Base-by-base conservation (phyloP, 2,797 vertebrate species). In the Helostoma temminkii region DNA sequence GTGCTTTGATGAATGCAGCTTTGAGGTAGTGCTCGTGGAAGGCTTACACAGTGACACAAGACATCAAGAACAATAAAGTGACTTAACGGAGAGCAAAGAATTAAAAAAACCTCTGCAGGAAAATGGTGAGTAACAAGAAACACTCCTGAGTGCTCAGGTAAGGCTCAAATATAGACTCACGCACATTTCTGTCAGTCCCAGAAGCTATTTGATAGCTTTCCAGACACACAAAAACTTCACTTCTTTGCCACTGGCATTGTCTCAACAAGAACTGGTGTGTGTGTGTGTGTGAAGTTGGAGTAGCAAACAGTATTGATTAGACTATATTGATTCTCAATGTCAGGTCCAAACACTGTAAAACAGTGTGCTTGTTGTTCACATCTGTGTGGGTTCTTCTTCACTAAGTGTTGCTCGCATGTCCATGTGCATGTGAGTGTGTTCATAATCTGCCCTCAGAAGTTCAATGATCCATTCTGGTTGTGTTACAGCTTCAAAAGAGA, bases 1-100 rank as follows among this genome's bases (percentile, higher is more conserved):
- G 74, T 78, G 76, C 83, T 79, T 81, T 90, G 89, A 93, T 89
- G 78, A 84, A 90, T 90, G 83, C 76, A 63, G 81, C 86, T 78
- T 64, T 47, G 71, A n/a, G 67, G 85, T 74, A 56, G 57, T 1
- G 49, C 74, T 74, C 48, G 72, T 30, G 59, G 69, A 67, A 52
- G 30, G 25, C 55, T 78, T 19, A 24, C 39, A 56, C 36, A 6
- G 43, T 2, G 65, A 60, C 24, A 6, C 43, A 9, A 30, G 66
- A 24, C 63, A 36, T 10, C 32, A 55, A 70, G 37, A 54, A 46
- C 57, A 64, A 74, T 24, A 60, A 78, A 58, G n/a, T 9, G 2
- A 41, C 6, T 46, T 32, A 59, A 59, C 49, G 18, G 21, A 52
- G 55, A 66, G 53, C 9, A 64, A 66, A 58, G 41, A 41, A 30